Evolutionary conservation across 2,888 invertebrate species (phyloP).

Genomic region (Didymodactylos carnosus): DNA sequence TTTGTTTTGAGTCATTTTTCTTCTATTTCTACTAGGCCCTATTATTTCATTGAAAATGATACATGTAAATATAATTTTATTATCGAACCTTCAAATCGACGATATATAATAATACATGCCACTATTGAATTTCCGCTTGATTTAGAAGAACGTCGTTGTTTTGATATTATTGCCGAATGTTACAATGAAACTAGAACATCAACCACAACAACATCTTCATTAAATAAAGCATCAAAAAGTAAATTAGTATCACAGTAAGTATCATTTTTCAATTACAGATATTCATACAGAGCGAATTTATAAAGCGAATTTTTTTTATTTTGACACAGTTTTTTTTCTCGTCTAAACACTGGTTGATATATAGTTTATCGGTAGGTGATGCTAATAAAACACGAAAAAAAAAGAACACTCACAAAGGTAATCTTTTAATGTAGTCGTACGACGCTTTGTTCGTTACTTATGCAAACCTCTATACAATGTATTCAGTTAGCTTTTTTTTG

Average conservation of each 20-base stretch:
- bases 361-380: too few species aligned
- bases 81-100: neutral
- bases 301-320: neutral
- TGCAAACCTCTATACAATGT: too few species aligned
- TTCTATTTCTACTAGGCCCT: neutral
- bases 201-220: neutral
- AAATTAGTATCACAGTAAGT: neutral
- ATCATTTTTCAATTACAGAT: neutral
- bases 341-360: too few species aligned
- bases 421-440: too few species aligned
- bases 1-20: too few species aligned
- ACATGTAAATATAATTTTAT: neutral
- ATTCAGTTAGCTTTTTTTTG: too few species aligned
- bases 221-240: neutral
- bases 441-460: too few species aligned
- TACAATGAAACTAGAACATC: neutral
- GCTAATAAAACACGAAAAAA: too few species aligned
- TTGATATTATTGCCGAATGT: neutral
- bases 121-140: neutral
- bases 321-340: too few species aligned
- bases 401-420: too few species aligned
- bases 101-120: neutral
- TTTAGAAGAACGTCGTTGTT: neutral
- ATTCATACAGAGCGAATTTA: neutral
- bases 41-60: neutral